Evolutionary conservation across 1,140 invertebrate genomes (phyloP).

Genomic region (Zaprionus inermis): DNA sequence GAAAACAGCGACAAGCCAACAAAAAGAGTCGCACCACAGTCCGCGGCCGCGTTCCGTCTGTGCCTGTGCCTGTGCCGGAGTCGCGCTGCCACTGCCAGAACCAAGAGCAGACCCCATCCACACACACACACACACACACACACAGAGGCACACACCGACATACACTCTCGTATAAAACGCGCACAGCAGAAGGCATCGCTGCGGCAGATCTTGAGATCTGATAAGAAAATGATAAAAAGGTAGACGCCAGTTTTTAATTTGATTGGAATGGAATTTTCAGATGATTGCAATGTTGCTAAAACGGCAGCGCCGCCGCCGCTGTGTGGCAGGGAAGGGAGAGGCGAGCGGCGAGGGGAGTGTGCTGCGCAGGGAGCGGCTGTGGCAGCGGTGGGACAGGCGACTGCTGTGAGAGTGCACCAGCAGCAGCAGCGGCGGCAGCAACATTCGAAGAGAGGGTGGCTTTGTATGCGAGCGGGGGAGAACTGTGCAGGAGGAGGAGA

Average conservation of each 20-base stretch:
- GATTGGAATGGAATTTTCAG: constrained; percentile 83
- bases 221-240: constrained; percentile 84
- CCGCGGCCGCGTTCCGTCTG: constrained; percentile 31
- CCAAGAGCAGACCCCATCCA: constrained; percentile 55
- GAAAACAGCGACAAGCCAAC: constrained; percentile 65
- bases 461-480: not conserved
- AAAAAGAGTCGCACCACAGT: constrained; percentile 59
- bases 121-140: constrained; percentile 40
- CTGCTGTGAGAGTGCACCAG: constrained; percentile 46
- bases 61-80: constrained; percentile 29
- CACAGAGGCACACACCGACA: constrained; percentile 23
- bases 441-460: constrained; percentile 19
- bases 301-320: constrained; percentile 68
- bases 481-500: not conserved
- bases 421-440: not conserved
- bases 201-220: constrained; percentile 83
- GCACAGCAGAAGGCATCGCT: constrained; percentile 81
- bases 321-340: constrained; percentile 1
- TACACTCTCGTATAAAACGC: constrained; percentile 68
- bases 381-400: constrained; percentile 27
- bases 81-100: constrained; percentile 43
- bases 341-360: constrained; percentile 22
- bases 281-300: constrained; percentile 82
- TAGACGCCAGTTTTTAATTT: constrained; percentile 84
- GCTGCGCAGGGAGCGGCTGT: constrained; percentile 11